These are phyloP conservation scores for Myxocyprinus asiaticus DNA, from an alignment of 2,113 vertebrate species.

Conservation along the genomic window DNA sequence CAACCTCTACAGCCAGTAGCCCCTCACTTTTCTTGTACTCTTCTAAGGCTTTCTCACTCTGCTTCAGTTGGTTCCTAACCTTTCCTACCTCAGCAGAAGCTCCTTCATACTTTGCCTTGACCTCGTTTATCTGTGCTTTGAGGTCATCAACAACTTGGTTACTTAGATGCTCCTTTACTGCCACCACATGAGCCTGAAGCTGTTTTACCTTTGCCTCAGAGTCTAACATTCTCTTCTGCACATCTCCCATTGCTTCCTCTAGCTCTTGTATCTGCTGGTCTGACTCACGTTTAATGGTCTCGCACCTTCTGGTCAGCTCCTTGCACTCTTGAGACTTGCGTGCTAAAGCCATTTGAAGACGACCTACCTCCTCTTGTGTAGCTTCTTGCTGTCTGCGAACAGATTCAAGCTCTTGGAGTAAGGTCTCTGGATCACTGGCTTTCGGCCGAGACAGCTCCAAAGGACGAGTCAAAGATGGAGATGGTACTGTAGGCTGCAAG, in stretches of 20 bases:
- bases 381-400: slow-evolving; percentile 76
- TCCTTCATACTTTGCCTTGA: slow-evolving; percentile 90
- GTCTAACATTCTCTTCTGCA: slow-evolving; percentile 97
- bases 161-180: slow-evolving; percentile 89
- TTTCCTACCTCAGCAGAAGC: slow-evolving; percentile 90
- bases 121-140: slow-evolving; percentile 83
- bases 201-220: slow-evolving; percentile 96
- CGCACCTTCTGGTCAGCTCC: slow-evolving; percentile 76
- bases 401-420: slow-evolving; percentile 79
- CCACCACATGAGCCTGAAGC: slow-evolving; percentile 92
- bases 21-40: slow-evolving; percentile 86
- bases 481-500: slow-evolving; percentile 63
- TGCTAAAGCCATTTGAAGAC: slow-evolving; percentile 80
- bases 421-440: slow-evolving; percentile 63
- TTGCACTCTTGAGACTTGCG: slow-evolving; percentile 82
- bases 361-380: slow-evolving; percentile 77
- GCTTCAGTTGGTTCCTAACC: slow-evolving; percentile 87
- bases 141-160: slow-evolving; percentile 80
- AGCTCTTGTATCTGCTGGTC: slow-evolving; percentile 89
- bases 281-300: slow-evolving; percentile 83
- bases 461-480: slow-evolving; percentile 79
- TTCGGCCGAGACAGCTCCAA: slow-evolving; percentile 73
- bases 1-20: slow-evolving; percentile 80
- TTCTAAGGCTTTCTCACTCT: slow-evolving; percentile 85
- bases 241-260: slow-evolving; percentile 92